Evolutionary conservation across 2,113 vertebrate species (phyloP).

Genomic region (Osmerus mordax): DNA sequence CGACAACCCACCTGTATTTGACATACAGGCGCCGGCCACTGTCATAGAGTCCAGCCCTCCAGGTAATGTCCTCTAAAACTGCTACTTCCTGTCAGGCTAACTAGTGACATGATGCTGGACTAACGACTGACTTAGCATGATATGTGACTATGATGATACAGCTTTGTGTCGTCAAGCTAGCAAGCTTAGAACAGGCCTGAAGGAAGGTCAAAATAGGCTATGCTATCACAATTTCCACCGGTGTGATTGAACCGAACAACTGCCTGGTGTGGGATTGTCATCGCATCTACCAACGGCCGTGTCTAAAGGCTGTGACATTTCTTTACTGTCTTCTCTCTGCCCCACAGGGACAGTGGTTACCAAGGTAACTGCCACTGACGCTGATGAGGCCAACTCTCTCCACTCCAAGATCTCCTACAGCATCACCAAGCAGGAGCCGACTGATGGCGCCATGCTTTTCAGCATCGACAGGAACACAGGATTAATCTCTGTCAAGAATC

Average conservation of each 20-base stretch:
- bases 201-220: no score
- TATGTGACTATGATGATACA: no score
- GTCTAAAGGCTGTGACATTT: not conserved
- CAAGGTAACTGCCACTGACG: conserved; percentile 34
- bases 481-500: conserved; percentile 31
- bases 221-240: no score
- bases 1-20: conserved; percentile 53
- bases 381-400: conserved; percentile 16
- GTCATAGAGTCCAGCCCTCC: conserved; percentile 43
- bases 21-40: not conserved
- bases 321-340: not conserved
- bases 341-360: conserved; percentile 36
- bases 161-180: no score
- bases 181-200: no score
- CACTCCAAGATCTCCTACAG: conserved; percentile 42
- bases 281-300: not conserved
- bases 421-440: conserved; percentile 44
- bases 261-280: not conserved
- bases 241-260: no score
- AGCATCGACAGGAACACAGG: conserved; percentile 34
- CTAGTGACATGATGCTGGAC: no score
- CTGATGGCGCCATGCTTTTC: conserved; percentile 21
- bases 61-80: conserved; percentile 20
- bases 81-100: no score
- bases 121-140: no score